Conservation (phyloP, 2,888 invertebrate genomes). For the Diaperis boleti region DNA sequence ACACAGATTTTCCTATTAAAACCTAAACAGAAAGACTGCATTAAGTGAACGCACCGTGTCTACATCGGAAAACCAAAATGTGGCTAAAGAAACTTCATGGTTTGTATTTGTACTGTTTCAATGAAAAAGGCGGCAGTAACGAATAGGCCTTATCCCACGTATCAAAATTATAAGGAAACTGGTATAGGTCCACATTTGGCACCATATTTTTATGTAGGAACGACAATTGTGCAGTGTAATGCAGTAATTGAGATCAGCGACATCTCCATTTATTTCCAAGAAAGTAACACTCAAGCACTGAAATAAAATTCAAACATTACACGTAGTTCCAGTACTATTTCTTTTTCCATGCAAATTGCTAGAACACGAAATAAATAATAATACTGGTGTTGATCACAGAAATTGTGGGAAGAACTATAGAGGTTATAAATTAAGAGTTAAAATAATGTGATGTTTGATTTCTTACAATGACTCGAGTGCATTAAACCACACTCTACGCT, state of each 20-base stretch:
- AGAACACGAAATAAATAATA: slow-evolving; percentile 29
- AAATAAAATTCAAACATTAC: slow-evolving; percentile 31
- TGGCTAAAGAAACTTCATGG: slow-evolving; percentile 42
- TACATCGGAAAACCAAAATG: slow-evolving; percentile 2
- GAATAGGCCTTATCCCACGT: slow-evolving; percentile 38
- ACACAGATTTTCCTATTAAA: slow-evolving; percentile 25
- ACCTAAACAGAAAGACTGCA: slow-evolving; percentile 46
- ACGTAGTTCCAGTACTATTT: slow-evolving; percentile 32
- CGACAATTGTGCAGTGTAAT: slow-evolving; percentile 58
- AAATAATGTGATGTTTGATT: slow-evolving; percentile 35
- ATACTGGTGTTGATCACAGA: slow-evolving; percentile 40
- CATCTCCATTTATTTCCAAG: slow-evolving; percentile 46
- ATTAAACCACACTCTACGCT: slow-evolving; percentile 42
- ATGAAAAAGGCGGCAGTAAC: slow-evolving; percentile 45
- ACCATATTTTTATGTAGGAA: slow-evolving; percentile 51
- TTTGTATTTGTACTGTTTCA: slow-evolving; percentile 49
- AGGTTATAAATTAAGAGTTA: slow-evolving; percentile 21
- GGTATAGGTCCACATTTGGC: slow-evolving; percentile 48
- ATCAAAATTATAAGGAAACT: slow-evolving; percentile 14
- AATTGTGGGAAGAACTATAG: slow-evolving; percentile 36
- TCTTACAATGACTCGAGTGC: slow-evolving; percentile 23
- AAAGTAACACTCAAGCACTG: slow-evolving; percentile 32
- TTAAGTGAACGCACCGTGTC: slow-evolving; percentile 43
- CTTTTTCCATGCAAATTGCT: slow-evolving; percentile 13
- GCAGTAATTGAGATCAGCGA: slow-evolving; percentile 58